Percentiles rank a stretch among this genome's conserved stretches.
Conservation (phyloP, 2,888 invertebrate genomes). For the Xestia sexstrigata region DNA sequence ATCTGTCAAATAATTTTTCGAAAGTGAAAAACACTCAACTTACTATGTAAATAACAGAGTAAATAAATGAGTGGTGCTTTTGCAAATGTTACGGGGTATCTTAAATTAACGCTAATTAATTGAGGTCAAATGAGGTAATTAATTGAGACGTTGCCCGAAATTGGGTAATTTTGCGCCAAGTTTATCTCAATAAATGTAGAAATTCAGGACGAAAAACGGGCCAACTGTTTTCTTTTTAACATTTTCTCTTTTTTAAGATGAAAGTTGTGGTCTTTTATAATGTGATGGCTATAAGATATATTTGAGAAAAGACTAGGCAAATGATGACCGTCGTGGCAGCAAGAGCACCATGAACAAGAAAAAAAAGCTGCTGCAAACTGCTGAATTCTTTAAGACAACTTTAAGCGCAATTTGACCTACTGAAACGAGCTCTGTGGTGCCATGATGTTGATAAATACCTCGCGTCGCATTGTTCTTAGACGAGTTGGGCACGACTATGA, state of each 20-base stretch:
- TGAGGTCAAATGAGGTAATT: conserved; percentile 1
- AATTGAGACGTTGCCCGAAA: neutral
- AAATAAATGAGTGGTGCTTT: neutral
- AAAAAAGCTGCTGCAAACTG: neutral
- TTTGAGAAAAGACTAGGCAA: neutral
- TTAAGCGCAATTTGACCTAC: neutral
- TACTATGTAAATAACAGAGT: neutral
- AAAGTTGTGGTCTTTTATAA: too few relatives aligned
- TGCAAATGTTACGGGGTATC: too few relatives aligned
- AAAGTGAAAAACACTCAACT: neutral
- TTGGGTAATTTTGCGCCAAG: neutral
- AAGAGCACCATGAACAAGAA: neutral
- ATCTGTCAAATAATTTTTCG: neutral
- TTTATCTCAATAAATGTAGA: neutral
- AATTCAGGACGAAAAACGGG: neutral
- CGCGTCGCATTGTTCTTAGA: conserved; percentile 44
- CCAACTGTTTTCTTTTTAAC: neutral
- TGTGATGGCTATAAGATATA: too few relatives aligned
- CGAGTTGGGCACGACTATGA: conserved; percentile 33
- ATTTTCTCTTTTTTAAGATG: neutral
- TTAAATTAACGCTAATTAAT: conserved; percentile 1
- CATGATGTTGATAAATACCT: conserved; percentile 51
- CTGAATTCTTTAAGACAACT: neutral
- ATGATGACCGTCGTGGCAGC: neutral
- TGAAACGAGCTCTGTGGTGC: neutral